These are phyloP conservation scores for Lepidurus packardi DNA, from an alignment of 1,140 invertebrate species.

Conservation along the genomic window DNA sequence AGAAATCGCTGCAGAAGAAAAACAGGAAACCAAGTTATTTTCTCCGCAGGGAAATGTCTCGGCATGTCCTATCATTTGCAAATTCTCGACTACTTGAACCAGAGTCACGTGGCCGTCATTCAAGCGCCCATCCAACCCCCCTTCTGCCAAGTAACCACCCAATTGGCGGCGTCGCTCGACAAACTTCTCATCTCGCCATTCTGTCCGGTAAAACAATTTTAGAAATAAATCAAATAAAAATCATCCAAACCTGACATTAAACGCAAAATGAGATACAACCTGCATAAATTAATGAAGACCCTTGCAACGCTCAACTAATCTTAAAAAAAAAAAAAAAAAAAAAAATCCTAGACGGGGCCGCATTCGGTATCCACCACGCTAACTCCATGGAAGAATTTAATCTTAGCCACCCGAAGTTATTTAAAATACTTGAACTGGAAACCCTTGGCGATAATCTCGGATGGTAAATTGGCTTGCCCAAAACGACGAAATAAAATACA, in stretches of 20 bases:
- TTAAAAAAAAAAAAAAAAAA: background rate
- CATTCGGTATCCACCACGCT: background rate
- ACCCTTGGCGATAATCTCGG: background rate
- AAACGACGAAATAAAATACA: no score
- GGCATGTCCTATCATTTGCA: background rate
- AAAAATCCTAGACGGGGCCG: background rate
- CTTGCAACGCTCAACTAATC: background rate
- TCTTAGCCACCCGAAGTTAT: constrained; percentile 1
- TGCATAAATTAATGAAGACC: background rate
- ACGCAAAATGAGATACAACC: background rate
- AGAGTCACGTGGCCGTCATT: background rate
- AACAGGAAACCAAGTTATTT: constrained; percentile 8
- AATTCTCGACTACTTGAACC: constrained; percentile 11
- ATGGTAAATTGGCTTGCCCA: background rate
- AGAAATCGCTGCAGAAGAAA: background rate
- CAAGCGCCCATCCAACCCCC: background rate
- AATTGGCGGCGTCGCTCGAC: background rate
- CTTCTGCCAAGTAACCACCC: background rate
- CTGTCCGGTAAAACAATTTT: background rate
- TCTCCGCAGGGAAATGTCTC: background rate
- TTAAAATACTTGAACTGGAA: background rate
- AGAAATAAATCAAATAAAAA: background rate
- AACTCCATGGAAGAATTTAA: background rate
- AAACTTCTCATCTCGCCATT: constrained; percentile 5
- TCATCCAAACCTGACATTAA: background rate